Evolutionary conservation across 2,888 invertebrate genomes (phyloP), one percentile per base, ranked within the genome.

Genomic region (Drosophila maculinotata): DNA sequence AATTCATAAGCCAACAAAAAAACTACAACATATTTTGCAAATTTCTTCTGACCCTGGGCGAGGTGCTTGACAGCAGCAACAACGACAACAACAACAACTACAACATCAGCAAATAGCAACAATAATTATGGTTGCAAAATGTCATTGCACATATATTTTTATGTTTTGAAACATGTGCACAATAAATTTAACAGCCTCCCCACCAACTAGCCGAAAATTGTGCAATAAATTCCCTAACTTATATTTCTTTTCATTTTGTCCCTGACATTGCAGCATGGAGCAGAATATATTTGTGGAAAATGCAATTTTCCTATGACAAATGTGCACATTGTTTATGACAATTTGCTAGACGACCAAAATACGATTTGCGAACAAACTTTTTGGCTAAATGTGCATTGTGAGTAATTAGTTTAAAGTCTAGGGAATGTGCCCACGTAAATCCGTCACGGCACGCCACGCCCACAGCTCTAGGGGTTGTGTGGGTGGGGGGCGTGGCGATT

Each of bases 51-150:
- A 82, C 80, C 82, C 80, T 81, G 80, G 56, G 20, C 56, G 68
- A 74, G 80, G 80, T 82, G 80, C 78, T 80, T 80, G 82, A 80
- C 80, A 76, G 78, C 64, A 66, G 60, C 73, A 79, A 51, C 15
- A 52, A 54, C 8, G 49, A 35, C 33, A 28, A 17, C 25, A 15
- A 58, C 31, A 20, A 4, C 20, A 2, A 20, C n/a, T n/a, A n/a
- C n/a, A n/a, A n/a, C n/a, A n/a, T n/a, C n/a, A n/a, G n/a, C n/a
- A 65, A 28, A 48, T 25, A 51, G 58, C 36, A 58, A 68, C 66
- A 76, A 62, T 71, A 67, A 63, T 59, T 72, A 62, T 48, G 41
- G 39, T 45, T 67, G 59, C 62, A 62, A 47, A 63, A 42, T 70
- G 67, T 68, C 71, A 57, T 58, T 51, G 41, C 71, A 63, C 57